Conservation (phyloP, 2,113 vertebrate species). For the Cyphomyrus discorhynchus region DNA sequence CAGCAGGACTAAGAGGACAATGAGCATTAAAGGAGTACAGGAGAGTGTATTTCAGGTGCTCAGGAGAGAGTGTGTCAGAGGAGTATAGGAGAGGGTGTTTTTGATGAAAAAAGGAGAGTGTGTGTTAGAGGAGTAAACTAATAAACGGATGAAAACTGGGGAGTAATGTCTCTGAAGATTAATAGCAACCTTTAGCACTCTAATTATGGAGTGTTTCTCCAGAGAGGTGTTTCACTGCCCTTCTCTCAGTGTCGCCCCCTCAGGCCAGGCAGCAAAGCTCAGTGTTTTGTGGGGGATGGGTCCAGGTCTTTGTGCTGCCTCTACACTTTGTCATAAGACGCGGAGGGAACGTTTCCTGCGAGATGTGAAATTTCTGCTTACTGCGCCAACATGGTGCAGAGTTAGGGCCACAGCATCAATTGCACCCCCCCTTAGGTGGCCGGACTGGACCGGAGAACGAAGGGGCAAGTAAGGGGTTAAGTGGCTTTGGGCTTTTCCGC, state of each 20-base stretch:
- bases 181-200: not conserved
- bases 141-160: not conserved
- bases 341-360: not conserved
- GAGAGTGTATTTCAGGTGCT: not conserved
- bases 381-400: not conserved
- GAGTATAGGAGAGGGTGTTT: not conserved
- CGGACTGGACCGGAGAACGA: not conserved
- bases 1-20: not conserved
- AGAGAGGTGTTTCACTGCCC: not conserved
- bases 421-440: not conserved
- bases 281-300: not conserved
- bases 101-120: not conserved
- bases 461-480: slow-evolving; percentile 4
- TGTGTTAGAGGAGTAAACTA: not conserved
- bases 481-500: not conserved
- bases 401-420: not conserved
- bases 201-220: not conserved
- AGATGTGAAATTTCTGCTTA: slow-evolving; percentile 15
- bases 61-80: not conserved
- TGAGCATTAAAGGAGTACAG: not conserved
- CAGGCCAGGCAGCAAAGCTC: not conserved
- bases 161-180: not conserved
- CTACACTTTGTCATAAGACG: not conserved
- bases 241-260: not conserved
- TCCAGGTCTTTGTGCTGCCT: not conserved